Conservation (phyloP, 2,888 invertebrate species). For the Apodemia duryi region DNA sequence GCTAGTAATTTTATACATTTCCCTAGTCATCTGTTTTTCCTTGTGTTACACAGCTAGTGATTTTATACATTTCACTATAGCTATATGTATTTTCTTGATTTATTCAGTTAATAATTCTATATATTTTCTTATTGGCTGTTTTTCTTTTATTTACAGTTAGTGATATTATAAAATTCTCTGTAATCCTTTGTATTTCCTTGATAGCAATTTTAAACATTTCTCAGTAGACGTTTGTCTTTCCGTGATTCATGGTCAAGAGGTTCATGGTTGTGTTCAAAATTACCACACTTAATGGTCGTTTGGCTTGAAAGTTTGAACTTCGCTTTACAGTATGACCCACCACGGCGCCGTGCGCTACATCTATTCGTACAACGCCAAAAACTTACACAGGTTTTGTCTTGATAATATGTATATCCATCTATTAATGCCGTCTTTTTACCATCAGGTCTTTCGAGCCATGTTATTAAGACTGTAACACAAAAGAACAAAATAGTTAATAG, state of each 20-base stretch:
- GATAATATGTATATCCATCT: neutral
- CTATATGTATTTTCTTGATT: neutral
- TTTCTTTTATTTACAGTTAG: too few species aligned
- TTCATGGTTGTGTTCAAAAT: neutral
- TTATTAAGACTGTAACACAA: neutral
- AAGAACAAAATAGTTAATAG: neutral
- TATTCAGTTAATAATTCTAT: neutral
- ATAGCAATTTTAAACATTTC: neutral
- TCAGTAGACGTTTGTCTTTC: neutral
- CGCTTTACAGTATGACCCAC: neutral
- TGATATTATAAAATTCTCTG: neutral
- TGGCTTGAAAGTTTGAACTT: neutral
- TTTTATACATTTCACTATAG: too few species aligned
- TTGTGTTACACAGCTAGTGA: too few species aligned
- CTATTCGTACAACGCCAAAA: constrained; percentile 19
- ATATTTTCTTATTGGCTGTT: neutral
- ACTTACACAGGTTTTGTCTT: constrained; percentile 31
- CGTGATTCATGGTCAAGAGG: neutral
- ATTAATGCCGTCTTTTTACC: neutral
- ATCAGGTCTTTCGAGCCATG: neutral
- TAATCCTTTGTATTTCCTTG: neutral
- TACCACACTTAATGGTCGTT: neutral
- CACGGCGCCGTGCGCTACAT: neutral
- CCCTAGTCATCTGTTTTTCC: too few species aligned
- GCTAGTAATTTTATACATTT: too few species aligned